These are phyloP conservation scores for Nephila pilipes DNA, from an alignment of 1,140 invertebrate species.

Conservation along the genomic window DNA sequence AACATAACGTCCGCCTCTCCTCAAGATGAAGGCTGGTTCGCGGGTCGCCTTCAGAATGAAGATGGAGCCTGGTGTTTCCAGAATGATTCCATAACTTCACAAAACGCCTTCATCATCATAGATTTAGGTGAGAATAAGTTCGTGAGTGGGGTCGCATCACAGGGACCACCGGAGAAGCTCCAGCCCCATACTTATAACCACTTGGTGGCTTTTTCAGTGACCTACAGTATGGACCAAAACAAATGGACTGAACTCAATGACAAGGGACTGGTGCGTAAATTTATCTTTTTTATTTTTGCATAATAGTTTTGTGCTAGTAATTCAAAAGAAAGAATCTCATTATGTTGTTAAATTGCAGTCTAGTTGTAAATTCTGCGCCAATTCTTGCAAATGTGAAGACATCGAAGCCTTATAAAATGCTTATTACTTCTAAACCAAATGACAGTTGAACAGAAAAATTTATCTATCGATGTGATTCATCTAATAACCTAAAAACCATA, in stretches of 20 bases:
- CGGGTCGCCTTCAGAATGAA: background rate
- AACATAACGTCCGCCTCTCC: background rate
- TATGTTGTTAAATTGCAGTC: too few relatives aligned
- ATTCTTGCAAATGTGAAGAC: too few relatives aligned
- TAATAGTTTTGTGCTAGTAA: too few relatives aligned
- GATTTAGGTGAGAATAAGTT: background rate
- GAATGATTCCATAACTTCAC: constrained; percentile 19
- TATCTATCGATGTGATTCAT: too few relatives aligned
- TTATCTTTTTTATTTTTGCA: background rate
- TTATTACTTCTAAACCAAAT: too few relatives aligned
- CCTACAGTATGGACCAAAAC: constrained; percentile 20
- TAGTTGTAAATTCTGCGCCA: too few relatives aligned
- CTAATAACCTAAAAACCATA: too few relatives aligned
- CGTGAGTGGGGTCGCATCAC: constrained; percentile 53
- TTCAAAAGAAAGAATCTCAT: too few relatives aligned
- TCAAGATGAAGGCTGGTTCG: background rate
- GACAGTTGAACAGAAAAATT: too few relatives aligned
- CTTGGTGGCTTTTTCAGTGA: constrained; percentile 5
- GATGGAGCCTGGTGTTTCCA: constrained; percentile 66
- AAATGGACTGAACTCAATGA: constrained; percentile 53
- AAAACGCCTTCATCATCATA: constrained; percentile 14
- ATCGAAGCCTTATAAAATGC: too few relatives aligned
- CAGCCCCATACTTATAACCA: constrained; percentile 25
- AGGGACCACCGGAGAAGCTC: constrained; percentile 45
- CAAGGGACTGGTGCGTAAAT: constrained; percentile 26